Evolutionary conservation across 2,888 invertebrate species (phyloP).

Genomic region (Drosophila diplacantha): DNA sequence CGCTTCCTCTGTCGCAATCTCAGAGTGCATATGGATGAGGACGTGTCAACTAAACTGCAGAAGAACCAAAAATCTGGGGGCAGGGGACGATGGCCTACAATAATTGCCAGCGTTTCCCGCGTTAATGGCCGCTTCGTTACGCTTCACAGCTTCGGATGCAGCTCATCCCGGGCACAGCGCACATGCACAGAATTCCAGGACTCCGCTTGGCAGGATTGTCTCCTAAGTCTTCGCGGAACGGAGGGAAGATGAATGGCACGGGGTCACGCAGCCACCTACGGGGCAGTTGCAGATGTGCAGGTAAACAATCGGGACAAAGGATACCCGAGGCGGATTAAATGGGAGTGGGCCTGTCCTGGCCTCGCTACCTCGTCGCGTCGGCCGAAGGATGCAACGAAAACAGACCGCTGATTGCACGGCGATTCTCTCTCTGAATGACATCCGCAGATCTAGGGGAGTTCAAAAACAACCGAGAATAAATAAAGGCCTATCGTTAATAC

Average conservation of each 20-base stretch:
- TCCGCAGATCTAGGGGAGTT: conserved; percentile 36
- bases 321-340: conserved; percentile 51
- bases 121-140: conserved; percentile 42
- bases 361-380: conserved; percentile 33
- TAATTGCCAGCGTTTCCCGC: conserved; percentile 45
- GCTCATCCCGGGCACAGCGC: conserved; percentile 6
- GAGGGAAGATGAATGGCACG: conserved; percentile 52
- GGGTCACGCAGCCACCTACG: conserved; percentile 47
- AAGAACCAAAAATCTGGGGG: conserved; percentile 3
- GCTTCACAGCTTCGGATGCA: conserved; percentile 39
- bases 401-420: conserved; percentile 44
- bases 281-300: conserved; percentile 60
- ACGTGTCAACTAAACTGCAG: background rate
- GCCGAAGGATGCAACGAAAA: conserved; percentile 52
- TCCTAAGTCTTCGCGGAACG: conserved; percentile 40
- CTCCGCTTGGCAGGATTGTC: conserved; percentile 47
- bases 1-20: conserved; percentile 3
- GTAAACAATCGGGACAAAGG: conserved; percentile 54
- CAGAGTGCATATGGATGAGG: too few relatives aligned
- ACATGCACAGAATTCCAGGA: conserved; percentile 42
- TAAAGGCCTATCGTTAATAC: conserved; percentile 18
- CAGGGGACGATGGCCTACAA: conserved; percentile 14
- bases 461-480: conserved; percentile 31
- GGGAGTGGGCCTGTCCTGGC: conserved; percentile 60
- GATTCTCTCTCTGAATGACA: conserved; percentile 54